Percentiles rank a stretch among this genome's conserved stretches.
These are phyloP conservation scores for Chroicocephalus ridibundus DNA, from an alignment of 2,113 vertebrate genomes.

Conservation along the genomic window DNA sequence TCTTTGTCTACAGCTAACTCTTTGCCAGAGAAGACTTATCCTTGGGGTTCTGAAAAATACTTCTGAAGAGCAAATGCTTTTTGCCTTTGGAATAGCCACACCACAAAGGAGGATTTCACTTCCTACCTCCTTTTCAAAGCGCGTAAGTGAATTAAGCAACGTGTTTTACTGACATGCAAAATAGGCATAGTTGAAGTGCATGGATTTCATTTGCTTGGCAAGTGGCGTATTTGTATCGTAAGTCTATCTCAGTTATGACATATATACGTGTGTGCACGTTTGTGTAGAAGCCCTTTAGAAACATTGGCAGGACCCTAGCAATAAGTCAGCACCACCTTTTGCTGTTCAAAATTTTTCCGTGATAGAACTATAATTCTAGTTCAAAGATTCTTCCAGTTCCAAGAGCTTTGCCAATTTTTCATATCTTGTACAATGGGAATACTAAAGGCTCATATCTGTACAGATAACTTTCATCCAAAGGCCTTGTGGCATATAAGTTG, in stretches of 20 bases:
- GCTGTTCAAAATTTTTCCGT: not conserved
- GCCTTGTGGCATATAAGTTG: not conserved
- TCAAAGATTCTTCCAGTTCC: not conserved
- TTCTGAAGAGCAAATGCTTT: not conserved
- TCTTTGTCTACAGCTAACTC: constrained; percentile 28
- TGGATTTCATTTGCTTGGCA: not conserved
- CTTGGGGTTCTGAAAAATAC: constrained; percentile 10
- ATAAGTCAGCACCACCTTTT: not conserved
- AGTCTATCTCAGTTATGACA: not conserved
- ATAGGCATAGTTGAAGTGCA: not conserved
- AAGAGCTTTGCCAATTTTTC: not conserved
- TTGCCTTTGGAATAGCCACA: not conserved
- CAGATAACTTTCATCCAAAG: not conserved
- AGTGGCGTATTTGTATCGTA: not conserved
- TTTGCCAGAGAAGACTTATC: not conserved
- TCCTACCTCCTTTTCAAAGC: constrained; percentile 17
- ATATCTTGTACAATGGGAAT: not conserved
- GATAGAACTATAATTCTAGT: not conserved
- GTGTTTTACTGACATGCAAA: not conserved
- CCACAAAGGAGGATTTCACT: not conserved
- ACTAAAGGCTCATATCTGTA: not conserved
- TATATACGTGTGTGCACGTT: accelerated
- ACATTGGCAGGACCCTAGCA: not conserved
- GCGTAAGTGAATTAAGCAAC: not conserved
- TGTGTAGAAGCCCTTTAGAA: not conserved